Evolutionary conservation across 2,888 invertebrate species (phyloP).

Genomic region (Aplocera efformata): DNA sequence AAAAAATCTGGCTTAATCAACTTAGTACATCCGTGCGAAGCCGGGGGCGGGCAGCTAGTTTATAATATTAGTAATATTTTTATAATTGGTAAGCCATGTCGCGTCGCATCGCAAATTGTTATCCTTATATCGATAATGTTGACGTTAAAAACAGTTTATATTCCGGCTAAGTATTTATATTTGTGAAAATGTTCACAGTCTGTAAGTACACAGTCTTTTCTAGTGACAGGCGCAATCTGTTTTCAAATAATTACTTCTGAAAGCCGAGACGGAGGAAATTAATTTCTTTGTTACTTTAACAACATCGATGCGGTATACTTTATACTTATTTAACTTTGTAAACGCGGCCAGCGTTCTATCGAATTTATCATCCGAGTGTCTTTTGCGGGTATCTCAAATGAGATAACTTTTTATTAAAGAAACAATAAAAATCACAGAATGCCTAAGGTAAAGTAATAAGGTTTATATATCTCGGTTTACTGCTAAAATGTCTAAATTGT

Average conservation of each 20-base stretch:
- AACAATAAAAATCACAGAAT: no score
- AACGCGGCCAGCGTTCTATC: constrained; percentile 21
- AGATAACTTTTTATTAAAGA: neutral
- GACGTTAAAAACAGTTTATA: no score
- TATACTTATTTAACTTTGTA: constrained; percentile 27
- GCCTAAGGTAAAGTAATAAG: no score
- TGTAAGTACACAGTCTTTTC: constrained; percentile 44
- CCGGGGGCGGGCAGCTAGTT: no score
- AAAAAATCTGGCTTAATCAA: no score
- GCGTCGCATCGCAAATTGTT: no score
- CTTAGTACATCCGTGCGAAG: no score
- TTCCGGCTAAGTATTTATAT: neutral
- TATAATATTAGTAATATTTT: neutral
- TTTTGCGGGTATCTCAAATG: constrained; percentile 9
- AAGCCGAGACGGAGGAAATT: constrained; percentile 68
- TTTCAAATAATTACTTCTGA: constrained; percentile 74
- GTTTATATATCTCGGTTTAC: no score
- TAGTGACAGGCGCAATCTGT: constrained; percentile 72
- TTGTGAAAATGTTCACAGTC: constrained; percentile 27
- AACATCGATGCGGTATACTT: constrained; percentile 46
- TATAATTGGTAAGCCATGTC: no score
- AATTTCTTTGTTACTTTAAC: constrained; percentile 67
- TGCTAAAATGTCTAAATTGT: no score
- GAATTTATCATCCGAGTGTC: constrained; percentile 20
- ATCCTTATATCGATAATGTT: no score